A percentile compares a stretch with the other conserved stretches of the same genome.
These are phyloP conservation scores for Aegypius monachus DNA, from an alignment of 2,113 vertebrate genomes.

Conservation along the genomic window DNA sequence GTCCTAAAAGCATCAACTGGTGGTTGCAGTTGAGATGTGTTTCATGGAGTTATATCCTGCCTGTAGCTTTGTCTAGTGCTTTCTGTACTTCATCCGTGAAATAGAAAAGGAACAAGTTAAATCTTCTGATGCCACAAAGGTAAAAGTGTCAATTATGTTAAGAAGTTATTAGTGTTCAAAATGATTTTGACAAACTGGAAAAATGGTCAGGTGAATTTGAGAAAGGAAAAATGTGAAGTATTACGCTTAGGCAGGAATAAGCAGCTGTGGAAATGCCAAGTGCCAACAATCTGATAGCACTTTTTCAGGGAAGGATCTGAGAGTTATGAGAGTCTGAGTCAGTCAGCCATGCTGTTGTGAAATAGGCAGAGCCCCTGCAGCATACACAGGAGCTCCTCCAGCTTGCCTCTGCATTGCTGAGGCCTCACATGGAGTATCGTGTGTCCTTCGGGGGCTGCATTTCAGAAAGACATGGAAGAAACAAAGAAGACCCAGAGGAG, in stretches of 20 bases:
- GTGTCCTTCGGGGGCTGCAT: not conserved
- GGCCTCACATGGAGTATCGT: not conserved
- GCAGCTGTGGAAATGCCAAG: rapidly evolving
- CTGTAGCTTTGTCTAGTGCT: not conserved
- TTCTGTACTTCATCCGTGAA: not conserved
- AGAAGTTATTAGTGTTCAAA: not conserved
- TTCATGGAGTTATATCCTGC: not conserved
- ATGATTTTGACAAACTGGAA: not conserved
- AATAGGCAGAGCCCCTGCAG: not conserved
- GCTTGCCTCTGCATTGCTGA: not conserved
- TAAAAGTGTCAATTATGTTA: not conserved
- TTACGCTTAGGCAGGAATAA: not conserved
- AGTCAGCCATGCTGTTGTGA: not conserved
- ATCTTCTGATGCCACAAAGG: not conserved
- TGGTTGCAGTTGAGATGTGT: rapidly evolving
- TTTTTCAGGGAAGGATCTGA: not conserved
- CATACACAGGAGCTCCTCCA: rapidly evolving
- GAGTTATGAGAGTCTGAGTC: not conserved
- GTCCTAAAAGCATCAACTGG: not conserved
- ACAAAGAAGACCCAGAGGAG: not conserved
- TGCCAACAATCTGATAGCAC: not conserved
- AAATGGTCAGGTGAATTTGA: not conserved
- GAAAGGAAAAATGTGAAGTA: not conserved
- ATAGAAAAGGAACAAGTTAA: not conserved
- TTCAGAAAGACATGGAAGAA: not conserved